phyloP scores from a whole-genome alignment of 2,888 invertebrate species.

The Eupithecia centaureata region DNA sequence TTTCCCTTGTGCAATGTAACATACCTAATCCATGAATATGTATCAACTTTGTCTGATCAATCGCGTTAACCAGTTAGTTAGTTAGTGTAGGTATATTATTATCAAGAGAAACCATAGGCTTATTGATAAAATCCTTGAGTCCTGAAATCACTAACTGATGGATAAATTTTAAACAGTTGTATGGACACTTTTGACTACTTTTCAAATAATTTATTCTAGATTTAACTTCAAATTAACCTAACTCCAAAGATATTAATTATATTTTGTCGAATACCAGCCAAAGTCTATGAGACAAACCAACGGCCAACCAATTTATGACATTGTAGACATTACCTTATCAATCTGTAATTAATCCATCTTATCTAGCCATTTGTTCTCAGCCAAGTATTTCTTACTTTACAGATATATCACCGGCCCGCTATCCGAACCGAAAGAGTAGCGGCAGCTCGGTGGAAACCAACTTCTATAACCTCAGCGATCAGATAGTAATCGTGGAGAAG shows the following conservation, averaged over 20 bases:
- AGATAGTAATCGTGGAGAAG: slow-evolving; percentile 84
- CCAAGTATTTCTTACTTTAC: slow-evolving; percentile 52
- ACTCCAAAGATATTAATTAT: no score
- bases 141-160: no score
- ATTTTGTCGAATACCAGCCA: no score
- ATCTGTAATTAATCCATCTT: background rate
- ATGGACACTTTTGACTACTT: no score
- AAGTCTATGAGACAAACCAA: background rate
- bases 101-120: slow-evolving; percentile 22
- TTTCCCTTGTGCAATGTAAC: slow-evolving; percentile 47
- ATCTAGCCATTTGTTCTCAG: slow-evolving; percentile 16
- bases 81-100: slow-evolving; percentile 1
- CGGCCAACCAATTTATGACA: background rate
- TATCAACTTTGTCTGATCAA: slow-evolving; percentile 42
- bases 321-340: background rate
- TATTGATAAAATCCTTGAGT: background rate
- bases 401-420: slow-evolving; percentile 87
- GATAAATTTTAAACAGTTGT: no score
- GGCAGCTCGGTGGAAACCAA: slow-evolving; percentile 86
- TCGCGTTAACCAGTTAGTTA: slow-evolving; percentile 28
- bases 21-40: slow-evolving; percentile 42
- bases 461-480: slow-evolving; percentile 87
- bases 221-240: no score
- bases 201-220: no score
- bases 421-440: slow-evolving; percentile 85